Percentiles rank a stretch among this genome's conserved stretches.
Conservation (phyloP, 2,888 invertebrate genomes). For the Matsumyia berberina region DNA sequence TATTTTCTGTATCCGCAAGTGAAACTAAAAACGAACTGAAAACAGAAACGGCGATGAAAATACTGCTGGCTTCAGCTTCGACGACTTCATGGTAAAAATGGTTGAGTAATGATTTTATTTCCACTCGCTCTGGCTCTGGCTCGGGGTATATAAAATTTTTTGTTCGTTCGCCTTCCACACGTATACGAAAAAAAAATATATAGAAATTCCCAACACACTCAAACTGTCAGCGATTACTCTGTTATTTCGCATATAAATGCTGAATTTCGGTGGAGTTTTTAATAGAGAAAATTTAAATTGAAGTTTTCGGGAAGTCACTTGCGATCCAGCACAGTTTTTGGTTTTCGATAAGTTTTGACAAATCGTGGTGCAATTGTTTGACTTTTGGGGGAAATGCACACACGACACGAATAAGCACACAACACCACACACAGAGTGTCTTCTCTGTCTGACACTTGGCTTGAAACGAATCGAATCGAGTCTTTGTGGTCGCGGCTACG, state of each 20-base stretch:
- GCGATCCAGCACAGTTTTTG: background rate
- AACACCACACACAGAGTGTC: slow-evolving; percentile 40
- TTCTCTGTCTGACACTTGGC: slow-evolving; percentile 52
- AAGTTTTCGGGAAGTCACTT: slow-evolving; percentile 15
- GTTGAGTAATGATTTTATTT: slow-evolving; percentile 73
- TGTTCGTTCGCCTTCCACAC: slow-evolving; percentile 54
- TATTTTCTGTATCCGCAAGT: slow-evolving; percentile 63
- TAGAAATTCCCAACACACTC: slow-evolving; percentile 53
- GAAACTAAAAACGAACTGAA: slow-evolving; percentile 69
- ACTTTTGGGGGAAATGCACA: slow-evolving; percentile 59
- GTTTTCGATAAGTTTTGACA: slow-evolving; percentile 46
- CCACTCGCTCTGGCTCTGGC: slow-evolving; percentile 53
- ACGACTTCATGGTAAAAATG: slow-evolving; percentile 67
- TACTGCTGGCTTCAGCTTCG: slow-evolving; percentile 61
- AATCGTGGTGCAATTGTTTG: slow-evolving; percentile 58
- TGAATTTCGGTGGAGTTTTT: slow-evolving; percentile 31
- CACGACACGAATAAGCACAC: slow-evolving; percentile 28
- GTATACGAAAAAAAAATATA: slow-evolving; percentile 52
- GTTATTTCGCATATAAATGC: slow-evolving; percentile 49
- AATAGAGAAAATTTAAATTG: slow-evolving; percentile 37
- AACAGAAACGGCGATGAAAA: slow-evolving; percentile 60
- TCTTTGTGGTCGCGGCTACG: slow-evolving; percentile 22
- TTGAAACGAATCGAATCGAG: slow-evolving; percentile 35
- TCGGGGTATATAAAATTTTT: slow-evolving; percentile 55
- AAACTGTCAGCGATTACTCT: slow-evolving; percentile 57